These are phyloP conservation scores for Cyrtodaria siliqua DNA, from an alignment of 2,888 invertebrate species.

Conservation along the genomic window DNA sequence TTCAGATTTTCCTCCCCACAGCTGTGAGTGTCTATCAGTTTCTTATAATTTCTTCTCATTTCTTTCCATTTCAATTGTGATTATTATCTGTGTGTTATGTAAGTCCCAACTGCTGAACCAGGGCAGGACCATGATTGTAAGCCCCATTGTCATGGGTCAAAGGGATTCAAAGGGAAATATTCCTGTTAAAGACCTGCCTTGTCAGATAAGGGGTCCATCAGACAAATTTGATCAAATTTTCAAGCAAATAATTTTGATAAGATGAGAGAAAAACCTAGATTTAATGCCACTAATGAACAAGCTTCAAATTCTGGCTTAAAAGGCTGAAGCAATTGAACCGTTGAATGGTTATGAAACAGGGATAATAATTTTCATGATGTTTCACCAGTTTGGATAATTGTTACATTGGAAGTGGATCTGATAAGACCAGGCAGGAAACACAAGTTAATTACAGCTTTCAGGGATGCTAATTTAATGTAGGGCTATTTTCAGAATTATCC, in stretches of 20 bases:
- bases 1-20: neutral
- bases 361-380: constrained; percentile 1
- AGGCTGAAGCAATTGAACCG: constrained; percentile 14
- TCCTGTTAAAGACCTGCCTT: constrained; percentile 18
- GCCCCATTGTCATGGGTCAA: constrained; percentile 41
- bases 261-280: constrained; percentile 42
- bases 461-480: too few relatives aligned
- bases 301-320: constrained; percentile 11
- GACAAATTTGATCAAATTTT: constrained; percentile 68
- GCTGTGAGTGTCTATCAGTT: neutral
- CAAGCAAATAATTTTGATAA: constrained; percentile 65
- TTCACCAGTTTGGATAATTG: too few relatives aligned
- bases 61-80: constrained; percentile 5
- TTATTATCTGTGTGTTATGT: constrained; percentile 15
- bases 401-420: neutral
- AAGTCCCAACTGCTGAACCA: constrained; percentile 1
- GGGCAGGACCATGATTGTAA: neutral
- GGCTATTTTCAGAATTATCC: too few relatives aligned
- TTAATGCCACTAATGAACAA: constrained; percentile 1
- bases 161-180: constrained; percentile 27
- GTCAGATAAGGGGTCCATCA: constrained; percentile 25
- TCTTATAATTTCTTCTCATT: neutral
- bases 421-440: neutral
- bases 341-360: constrained; percentile 20
- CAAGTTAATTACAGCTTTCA: constrained; percentile 1